Evolutionary conservation across 2,113 vertebrate genomes (phyloP), one percentile per base, ranked within the genome.

Genomic region (Paradisaea rubra): DNA sequence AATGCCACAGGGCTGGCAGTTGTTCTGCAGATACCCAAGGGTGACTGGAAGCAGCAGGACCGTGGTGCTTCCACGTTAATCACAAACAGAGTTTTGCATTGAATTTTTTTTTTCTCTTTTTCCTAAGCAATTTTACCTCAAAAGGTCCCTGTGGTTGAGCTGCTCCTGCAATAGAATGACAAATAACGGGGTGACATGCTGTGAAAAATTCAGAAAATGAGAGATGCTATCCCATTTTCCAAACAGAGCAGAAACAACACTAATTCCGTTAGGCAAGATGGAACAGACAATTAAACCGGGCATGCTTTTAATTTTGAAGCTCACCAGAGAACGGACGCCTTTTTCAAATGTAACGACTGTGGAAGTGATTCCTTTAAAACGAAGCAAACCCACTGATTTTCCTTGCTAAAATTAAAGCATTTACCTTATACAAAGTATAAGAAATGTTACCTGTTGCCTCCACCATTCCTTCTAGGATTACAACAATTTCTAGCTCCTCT

Each of bases 401-500:
- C 88, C 77, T 95, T 94, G 89, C 84, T 90, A 94, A 96, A 95
- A 95, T 88, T 24, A 96, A 96, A 94, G 94, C 93, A 92, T 95
- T 96, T 94, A 97, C 91, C 94, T 95, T 44, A 97, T 65, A 94
- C 87, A 96, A 96, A 94, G 74, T 15, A n/a, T 64, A 92, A 83
- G 65, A 91, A 28, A 56, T 72, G 97, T 98, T 98, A 99, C 99
- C 99, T 98, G 99, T 99, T 78, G 99, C 99, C 97, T 99, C 99
- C 93, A 99, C 99, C 99, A 99, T 99, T 86, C 99, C 99, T 98
- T 99, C 99, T 91, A 99, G 98, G 94, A 99, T 99, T 94, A 99
- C 99, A 83, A 99, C 99, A 33, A 99, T 99, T 97, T 99, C 99
- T 97, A 99, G 97, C 83, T 99, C 99, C 91, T 99, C 99, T 96